These are phyloP conservation scores for Illadopsis cleaveri DNA, from an alignment of 2,113 vertebrate genomes.

Conservation along the genomic window DNA sequence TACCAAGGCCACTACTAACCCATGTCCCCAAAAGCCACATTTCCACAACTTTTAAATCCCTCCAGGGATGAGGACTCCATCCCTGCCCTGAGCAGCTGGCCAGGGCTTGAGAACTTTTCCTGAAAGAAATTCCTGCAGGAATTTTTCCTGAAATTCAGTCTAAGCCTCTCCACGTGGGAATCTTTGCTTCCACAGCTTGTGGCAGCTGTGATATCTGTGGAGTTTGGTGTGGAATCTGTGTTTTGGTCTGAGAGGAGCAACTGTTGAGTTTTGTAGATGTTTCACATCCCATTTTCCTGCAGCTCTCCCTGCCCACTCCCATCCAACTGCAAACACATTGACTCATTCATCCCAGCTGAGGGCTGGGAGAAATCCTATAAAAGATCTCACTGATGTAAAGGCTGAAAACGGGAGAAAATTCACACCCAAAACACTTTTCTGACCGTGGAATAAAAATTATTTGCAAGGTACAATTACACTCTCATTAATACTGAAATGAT, in stretches of 20 bases:
- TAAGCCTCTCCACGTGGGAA: neutral
- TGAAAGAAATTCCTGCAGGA: neutral
- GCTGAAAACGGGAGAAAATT: neutral
- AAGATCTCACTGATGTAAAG: neutral
- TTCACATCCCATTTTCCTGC: neutral
- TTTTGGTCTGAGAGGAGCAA: neutral
- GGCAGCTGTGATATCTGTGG: neutral
- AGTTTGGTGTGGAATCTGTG: neutral
- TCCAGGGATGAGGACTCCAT: neutral
- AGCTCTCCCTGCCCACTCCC: neutral
- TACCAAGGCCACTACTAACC: neutral
- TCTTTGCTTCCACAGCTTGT: neutral
- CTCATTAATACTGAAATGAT: neutral
- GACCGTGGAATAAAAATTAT: neutral
- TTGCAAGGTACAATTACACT: neutral
- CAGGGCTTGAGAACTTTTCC: neutral
- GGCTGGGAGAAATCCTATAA: neutral
- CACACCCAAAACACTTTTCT: neutral
- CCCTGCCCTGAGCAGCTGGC: neutral
- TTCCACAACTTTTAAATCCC: neutral
- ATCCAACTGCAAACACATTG: neutral
- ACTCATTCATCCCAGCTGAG: neutral
- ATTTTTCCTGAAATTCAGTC: neutral
- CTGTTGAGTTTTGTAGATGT: neutral
- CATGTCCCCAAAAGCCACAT: neutral